Conservation (phyloP, 2,113 vertebrate species). For the Pristiophorus japonicus region DNA sequence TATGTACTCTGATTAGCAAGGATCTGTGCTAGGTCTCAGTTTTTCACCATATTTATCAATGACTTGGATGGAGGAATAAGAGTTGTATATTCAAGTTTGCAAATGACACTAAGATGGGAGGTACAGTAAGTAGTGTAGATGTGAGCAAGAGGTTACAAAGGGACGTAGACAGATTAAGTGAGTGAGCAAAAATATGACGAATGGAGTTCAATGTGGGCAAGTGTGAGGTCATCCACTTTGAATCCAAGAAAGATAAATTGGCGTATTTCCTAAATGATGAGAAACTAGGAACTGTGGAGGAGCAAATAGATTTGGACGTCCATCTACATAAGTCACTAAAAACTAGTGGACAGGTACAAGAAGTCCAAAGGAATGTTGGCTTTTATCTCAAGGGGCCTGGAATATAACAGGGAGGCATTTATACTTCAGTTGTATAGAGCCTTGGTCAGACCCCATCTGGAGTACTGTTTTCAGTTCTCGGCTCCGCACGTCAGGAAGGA, state of each 20-base stretch:
- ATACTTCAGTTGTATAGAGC: too few relatives aligned
- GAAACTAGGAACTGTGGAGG: neutral
- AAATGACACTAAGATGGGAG: neutral
- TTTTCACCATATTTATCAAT: neutral
- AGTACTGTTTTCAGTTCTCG: too few relatives aligned
- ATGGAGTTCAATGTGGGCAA: neutral
- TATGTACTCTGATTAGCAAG: neutral
- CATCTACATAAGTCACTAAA: neutral
- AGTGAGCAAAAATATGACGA: neutral
- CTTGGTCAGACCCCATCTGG: too few relatives aligned
- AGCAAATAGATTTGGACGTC: neutral
- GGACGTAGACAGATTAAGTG: neutral
- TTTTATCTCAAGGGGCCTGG: too few relatives aligned
- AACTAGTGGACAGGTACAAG: neutral
- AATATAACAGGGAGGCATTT: too few relatives aligned
- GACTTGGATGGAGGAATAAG: neutral
- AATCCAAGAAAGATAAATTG: neutral
- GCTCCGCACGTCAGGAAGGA: too few relatives aligned
- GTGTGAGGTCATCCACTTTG: neutral
- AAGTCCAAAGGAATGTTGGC: too few relatives aligned
- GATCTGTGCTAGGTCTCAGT: neutral
- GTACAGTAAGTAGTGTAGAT: neutral
- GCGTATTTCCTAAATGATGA: neutral
- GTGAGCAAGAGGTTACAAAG: neutral
- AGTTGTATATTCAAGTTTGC: neutral